Conservation (phyloP, 2,888 invertebrate species). For the Sesia apiformis region DNA sequence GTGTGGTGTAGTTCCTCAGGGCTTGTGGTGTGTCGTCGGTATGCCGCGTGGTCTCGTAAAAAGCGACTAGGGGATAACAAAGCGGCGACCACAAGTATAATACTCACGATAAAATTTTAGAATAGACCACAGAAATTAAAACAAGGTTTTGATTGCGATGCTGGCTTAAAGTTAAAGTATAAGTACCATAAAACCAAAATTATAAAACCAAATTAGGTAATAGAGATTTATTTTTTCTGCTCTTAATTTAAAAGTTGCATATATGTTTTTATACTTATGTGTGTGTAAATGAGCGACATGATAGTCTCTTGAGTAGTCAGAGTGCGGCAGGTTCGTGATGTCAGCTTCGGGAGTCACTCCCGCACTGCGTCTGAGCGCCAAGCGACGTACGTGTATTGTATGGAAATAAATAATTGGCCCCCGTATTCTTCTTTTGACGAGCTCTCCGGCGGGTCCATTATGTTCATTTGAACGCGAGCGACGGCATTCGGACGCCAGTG, state of each 20-base stretch:
- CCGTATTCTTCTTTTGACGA: conserved; percentile 71
- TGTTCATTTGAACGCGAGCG: conserved; percentile 59
- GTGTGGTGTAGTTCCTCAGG: too few species aligned
- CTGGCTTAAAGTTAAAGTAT: too few species aligned
- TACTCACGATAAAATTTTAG: too few species aligned
- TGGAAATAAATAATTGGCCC: conserved; percentile 68
- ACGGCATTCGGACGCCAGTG: conserved; percentile 67
- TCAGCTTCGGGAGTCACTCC: conserved; percentile 35
- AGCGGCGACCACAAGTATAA: too few species aligned
- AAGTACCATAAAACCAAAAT: too few species aligned
- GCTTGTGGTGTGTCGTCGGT: too few species aligned
- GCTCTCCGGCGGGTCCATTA: conserved; percentile 64
- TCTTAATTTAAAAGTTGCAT: not conserved
- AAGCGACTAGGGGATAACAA: too few species aligned
- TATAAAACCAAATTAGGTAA: too few species aligned
- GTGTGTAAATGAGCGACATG: not conserved
- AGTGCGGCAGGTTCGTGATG: not conserved
- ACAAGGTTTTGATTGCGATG: too few species aligned
- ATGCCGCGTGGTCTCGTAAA: too few species aligned
- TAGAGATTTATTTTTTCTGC: too few species aligned
- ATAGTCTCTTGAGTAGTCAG: not conserved
- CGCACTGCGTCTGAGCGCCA: conserved; percentile 54
- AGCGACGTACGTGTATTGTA: conserved; percentile 66
- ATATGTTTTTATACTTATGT: not conserved
- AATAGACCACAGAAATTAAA: too few species aligned